Conservation (phyloP, 2,888 invertebrate species). For the Oxyscelio sp. region DNA sequence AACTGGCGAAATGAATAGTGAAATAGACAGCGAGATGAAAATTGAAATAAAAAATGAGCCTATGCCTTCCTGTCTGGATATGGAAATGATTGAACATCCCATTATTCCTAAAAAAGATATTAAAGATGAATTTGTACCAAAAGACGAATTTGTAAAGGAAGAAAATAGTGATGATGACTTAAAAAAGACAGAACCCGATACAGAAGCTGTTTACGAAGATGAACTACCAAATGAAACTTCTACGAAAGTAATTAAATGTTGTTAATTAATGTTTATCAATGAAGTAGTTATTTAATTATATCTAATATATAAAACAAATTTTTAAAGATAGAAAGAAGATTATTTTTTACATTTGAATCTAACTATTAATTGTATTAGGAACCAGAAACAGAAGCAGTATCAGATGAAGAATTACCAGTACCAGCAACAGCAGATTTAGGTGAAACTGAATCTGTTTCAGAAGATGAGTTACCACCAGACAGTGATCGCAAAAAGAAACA, state of each 20-base stretch:
- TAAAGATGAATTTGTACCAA: no score
- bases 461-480: slow-evolving; percentile 93
- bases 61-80: no score
- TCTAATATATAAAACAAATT: not conserved
- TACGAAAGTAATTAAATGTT: slow-evolving; percentile 83
- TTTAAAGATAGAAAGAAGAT: not conserved
- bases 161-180: no score
- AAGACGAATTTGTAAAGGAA: no score
- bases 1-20: no score
- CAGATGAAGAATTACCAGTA: slow-evolving; percentile 94
- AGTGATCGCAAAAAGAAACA: slow-evolving; percentile 90
- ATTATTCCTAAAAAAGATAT: no score
- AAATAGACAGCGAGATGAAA: no score
- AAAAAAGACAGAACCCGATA: no score
- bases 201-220: no score
- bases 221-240: slow-evolving; percentile 87
- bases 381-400: slow-evolving; percentile 95
- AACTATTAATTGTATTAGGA: slow-evolving; percentile 89
- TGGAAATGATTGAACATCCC: no score
- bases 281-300: slow-evolving; percentile 2
- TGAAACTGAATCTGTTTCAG: slow-evolving; percentile 95
- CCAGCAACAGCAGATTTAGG: slow-evolving; percentile 93
- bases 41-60: no score
- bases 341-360: no score
- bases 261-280: not conserved